phyloP scores from a whole-genome alignment of 1,140 invertebrate genomes.

The Hyphantria cunea region DNA sequence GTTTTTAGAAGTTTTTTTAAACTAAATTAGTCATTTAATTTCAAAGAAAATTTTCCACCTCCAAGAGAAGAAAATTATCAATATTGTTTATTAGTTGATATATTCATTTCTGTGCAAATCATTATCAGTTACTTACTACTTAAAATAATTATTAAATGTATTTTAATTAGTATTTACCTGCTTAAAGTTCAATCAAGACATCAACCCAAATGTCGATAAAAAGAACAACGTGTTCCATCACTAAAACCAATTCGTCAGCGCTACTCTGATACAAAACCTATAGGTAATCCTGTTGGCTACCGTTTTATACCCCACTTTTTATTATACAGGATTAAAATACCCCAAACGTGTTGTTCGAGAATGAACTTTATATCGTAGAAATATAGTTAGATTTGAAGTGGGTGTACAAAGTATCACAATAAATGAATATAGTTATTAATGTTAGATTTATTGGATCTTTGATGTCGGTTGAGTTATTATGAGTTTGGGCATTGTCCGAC shows the following conservation, averaged over 20 bases:
- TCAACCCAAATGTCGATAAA: constrained; percentile 1
- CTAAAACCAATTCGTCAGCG: constrained; percentile 49
- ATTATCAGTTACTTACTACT: too few species aligned
- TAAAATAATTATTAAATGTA: too few species aligned
- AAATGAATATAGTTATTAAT: constrained; percentile 60
- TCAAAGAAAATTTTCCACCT: too few species aligned
- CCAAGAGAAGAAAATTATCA: too few species aligned
- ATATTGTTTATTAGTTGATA: too few species aligned
- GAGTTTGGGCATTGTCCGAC: constrained; percentile 40
- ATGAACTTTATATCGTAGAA: not conserved
- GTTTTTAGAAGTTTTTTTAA: too few species aligned
- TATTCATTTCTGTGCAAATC: too few species aligned
- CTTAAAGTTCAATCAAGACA: too few species aligned
- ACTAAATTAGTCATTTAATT: too few species aligned
- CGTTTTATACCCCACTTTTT: constrained; percentile 64
- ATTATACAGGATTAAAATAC: constrained; percentile 51
- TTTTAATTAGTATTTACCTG: too few species aligned
- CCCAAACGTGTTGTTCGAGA: not conserved
- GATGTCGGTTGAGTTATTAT: constrained; percentile 53
- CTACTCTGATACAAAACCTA: constrained; percentile 58
- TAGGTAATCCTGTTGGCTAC: constrained; percentile 73
- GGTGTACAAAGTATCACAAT: constrained; percentile 14
- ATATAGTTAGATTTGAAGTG: not conserved
- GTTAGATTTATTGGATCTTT: constrained; percentile 64
- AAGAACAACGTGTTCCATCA: constrained; percentile 19